A percentile compares a stretch with the other conserved stretches of the same genome.
Conservation (phyloP, 2,113 vertebrate species). For the Sylvietta virens region DNA sequence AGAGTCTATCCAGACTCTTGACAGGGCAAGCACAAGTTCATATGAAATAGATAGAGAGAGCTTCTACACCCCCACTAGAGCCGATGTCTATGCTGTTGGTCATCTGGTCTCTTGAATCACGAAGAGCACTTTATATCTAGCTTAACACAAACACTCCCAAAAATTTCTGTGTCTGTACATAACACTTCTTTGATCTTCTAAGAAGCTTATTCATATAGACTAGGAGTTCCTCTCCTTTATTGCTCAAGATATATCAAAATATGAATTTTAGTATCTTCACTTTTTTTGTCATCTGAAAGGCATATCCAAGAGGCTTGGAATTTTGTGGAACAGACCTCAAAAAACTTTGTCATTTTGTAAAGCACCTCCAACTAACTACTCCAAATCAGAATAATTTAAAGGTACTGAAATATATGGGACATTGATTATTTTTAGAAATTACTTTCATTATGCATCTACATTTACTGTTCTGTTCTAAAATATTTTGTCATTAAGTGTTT, state of each 20-base stretch:
- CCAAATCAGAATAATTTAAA: not conserved
- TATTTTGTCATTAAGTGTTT: not conserved
- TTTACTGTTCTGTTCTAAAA: not conserved
- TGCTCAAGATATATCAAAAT: not conserved
- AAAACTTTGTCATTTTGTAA: not conserved
- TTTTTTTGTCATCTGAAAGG: not conserved
- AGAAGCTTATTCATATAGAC: not conserved
- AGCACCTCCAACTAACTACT: not conserved
- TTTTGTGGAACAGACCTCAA: not conserved
- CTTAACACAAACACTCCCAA: not conserved
- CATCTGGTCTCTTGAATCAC: not conserved
- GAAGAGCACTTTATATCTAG: not conserved
- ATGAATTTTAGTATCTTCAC: not conserved
- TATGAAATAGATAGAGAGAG: not conserved
- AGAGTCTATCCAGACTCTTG: not conserved
- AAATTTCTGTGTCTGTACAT: not conserved
- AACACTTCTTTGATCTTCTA: not conserved
- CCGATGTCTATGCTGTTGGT: fast-evolving
- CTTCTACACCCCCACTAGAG: not conserved
- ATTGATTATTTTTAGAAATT: not conserved
- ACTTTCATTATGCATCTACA: not conserved
- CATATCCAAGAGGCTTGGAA: not conserved
- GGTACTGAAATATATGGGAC: not conserved
- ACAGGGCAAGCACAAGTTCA: not conserved
- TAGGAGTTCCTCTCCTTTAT: not conserved